Evolutionary conservation across 2,888 invertebrate species (phyloP), one percentile per base, ranked within the genome.

Genomic region (Clepsis dumicolana): DNA sequence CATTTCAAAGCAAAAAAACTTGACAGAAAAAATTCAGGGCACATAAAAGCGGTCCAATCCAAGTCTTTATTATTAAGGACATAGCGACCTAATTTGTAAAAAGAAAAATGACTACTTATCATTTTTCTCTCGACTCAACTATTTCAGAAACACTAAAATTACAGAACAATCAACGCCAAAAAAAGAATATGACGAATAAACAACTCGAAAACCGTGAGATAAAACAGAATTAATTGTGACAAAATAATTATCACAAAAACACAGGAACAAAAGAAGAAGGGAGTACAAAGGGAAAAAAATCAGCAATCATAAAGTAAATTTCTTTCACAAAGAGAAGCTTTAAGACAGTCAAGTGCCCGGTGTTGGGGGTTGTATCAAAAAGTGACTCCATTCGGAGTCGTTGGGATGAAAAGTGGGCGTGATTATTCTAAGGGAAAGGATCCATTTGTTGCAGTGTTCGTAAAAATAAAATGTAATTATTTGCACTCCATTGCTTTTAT

Each of bases 381-480:
- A n/a, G 35, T 57, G 56, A n/a, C 62, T 67, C 56, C 67, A 18
- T 29, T 10, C 8, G 38, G 62, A 50, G 62, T 0, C 56, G 2
- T 12, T 2, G 62, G 66, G 4, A 25, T 5, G 7, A 10, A 0
- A n/a, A 41, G 44, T 16, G n/a, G 35, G 50, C 27, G 63, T 67
- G 50, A 67, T 57, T 50, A 64, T 68, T 59, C 32, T 29, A 38
- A 32, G 35, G n/a, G 52, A 29, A 38, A 27, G 32, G 35, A 4
- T 21, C 64, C 57, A 63, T 70, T 70, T 66, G 56, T 53, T 62
- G 66, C 70, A 66, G 63, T 44, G 32, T 50, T 52, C 54, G 50
- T 62, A 27, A 59, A 54, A 70, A 52, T 61, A 60, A 65, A 71
- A 70, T 56, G 54, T 60, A 56, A 71, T 72, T 65, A 71, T 67